These are phyloP conservation scores for Geodia barretti DNA, from an alignment of 37 sponge, comb jelly and placozoan species.

Conservation along the genomic window DNA sequence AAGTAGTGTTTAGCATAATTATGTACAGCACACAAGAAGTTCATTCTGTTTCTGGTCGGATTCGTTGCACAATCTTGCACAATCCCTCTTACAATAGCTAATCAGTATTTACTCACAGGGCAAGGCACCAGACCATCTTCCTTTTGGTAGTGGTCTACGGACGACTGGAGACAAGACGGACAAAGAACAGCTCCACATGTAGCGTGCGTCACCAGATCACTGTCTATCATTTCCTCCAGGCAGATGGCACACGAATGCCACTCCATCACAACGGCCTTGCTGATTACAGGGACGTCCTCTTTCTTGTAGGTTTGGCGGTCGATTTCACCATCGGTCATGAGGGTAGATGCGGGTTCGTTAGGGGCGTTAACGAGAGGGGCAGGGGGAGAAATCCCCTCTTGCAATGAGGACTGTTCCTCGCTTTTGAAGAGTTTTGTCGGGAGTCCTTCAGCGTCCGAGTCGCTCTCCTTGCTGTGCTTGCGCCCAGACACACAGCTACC, in stretches of 20 bases:
- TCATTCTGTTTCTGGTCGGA: too few relatives aligned
- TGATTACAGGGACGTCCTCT: conserved; percentile 2
- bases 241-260: conserved; percentile 82
- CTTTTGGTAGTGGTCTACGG: neutral
- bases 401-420: neutral
- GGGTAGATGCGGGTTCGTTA: neutral
- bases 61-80: too few relatives aligned
- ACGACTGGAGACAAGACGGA: conserved; percentile 47
- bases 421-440: conserved; percentile 13
- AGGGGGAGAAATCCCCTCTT: neutral
- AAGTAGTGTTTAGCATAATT: too few relatives aligned
- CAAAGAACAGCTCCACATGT: conserved; percentile 70
- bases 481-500: neutral
- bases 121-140: conserved; percentile 3
- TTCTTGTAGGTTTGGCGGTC: neutral
- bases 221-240: conserved; percentile 77
- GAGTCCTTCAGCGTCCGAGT: conserved; percentile 1
- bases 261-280: conserved; percentile 46
- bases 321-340: neutral
- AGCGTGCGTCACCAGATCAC: conserved; percentile 58
- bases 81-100: too few relatives aligned
- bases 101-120: conserved; percentile 8
- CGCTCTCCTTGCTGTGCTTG: conserved; percentile 11
- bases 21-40: too few relatives aligned
- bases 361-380: neutral